Conservation (phyloP, 1,140 invertebrate species). For the Bombus balteatus region DNA sequence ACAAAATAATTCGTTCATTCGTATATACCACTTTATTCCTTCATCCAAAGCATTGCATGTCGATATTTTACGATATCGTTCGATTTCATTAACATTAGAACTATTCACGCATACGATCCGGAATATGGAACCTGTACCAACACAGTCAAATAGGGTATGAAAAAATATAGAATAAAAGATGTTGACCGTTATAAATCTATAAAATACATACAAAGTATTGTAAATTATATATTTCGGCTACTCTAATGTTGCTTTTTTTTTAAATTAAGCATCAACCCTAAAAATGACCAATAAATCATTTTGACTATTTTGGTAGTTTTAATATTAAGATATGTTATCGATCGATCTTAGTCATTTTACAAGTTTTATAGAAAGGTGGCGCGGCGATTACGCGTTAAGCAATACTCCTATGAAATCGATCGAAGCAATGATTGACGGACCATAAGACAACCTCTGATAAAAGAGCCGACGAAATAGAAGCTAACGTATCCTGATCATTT, state of each 20-base stretch:
- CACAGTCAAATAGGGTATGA: too few species aligned
- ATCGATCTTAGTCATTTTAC: neutral
- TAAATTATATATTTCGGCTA: neutral
- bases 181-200: neutral
- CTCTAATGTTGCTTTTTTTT: neutral
- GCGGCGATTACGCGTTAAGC: neutral
- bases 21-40: neutral
- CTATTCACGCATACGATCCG: too few species aligned
- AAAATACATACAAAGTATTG: neutral
- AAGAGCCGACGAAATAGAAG: neutral
- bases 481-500: neutral
- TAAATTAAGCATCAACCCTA: neutral
- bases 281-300: neutral
- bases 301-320: neutral
- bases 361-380: neutral
- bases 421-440: neutral
- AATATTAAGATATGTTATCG: neutral
- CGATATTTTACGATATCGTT: neutral
- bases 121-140: too few species aligned
- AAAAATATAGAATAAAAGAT: neutral
- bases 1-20: conserved; percentile 45
- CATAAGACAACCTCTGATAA: too few species aligned
- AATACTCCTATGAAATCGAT: neutral
- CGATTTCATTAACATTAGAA: neutral
- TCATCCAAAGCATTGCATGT: neutral